phyloP scores from a whole-genome alignment of 2,113 vertebrate genomes.

The Oryctolagus cuniculus region mOryCun1.1 NC_091434.1:91396001-91396500 shows the following conservation, averaged over 20 bases:
- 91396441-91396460: background rate
- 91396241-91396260: background rate
- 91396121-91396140: constrained; percentile 48
- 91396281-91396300: background rate
- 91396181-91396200: constrained; percentile 48
- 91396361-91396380: background rate
- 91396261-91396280: background rate
- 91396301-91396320: background rate
- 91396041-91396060: constrained; percentile 69
- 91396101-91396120: constrained; percentile 64
- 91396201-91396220: background rate
- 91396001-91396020: constrained; percentile 54
- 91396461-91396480: background rate
- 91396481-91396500: background rate
- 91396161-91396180: constrained; percentile 20
- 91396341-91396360: background rate
- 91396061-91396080: constrained; percentile 69
- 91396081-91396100: constrained; percentile 28
- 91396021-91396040: constrained; percentile 69
- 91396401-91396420: background rate
- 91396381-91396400: background rate
- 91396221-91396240: background rate
- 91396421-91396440: background rate
- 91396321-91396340: background rate
- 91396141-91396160: constrained; percentile 42